phyloP scores from a whole-genome alignment of 92 coral and sea anemone species.

The Metridium senile region DNA sequence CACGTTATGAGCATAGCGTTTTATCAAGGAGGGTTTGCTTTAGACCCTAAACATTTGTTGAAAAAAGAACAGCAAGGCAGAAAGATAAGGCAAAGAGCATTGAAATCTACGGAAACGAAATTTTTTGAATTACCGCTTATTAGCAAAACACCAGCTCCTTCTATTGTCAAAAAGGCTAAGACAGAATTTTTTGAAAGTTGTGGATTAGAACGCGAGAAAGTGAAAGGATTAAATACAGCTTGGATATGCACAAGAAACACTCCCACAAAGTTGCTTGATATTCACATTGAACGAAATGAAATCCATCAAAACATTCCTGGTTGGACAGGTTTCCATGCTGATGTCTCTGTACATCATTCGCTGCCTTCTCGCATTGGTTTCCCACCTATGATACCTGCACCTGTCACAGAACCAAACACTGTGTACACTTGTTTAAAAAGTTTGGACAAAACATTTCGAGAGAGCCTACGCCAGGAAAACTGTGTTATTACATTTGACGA shows the following conservation, averaged over 20 bases:
- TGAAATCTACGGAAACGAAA: conserved; percentile 19
- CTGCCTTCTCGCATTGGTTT: conserved; percentile 22
- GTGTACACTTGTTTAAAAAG: conserved; percentile 18
- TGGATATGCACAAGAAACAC: conserved; percentile 28
- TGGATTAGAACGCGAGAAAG: not conserved
- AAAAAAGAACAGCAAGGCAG: not conserved
- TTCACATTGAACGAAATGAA: not conserved
- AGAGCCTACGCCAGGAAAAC: conserved; percentile 14
- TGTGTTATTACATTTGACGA: conserved; percentile 24
- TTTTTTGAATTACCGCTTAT: conserved; percentile 7
- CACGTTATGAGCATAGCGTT: conserved; percentile 18
- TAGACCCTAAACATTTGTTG: not conserved
- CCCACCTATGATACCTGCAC: conserved; percentile 36
- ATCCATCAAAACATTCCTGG: conserved; percentile 13
- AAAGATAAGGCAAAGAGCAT: conserved; percentile 12
- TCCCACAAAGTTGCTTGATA: conserved; percentile 24
- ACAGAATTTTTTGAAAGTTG: conserved; percentile 3
- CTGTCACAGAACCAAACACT: conserved; percentile 5
- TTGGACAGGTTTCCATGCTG: conserved; percentile 30
- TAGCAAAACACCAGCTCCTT: conserved; percentile 28
- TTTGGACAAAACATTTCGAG: conserved; percentile 17
- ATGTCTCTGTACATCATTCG: conserved; percentile 10
- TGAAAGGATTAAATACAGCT: conserved; percentile 18
- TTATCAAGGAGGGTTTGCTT: conserved; percentile 25
- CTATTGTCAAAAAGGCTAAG: conserved; percentile 26